Evolutionary conservation across 2,888 invertebrate species (phyloP).

Genomic region (Geophilus truncorum): DNA sequence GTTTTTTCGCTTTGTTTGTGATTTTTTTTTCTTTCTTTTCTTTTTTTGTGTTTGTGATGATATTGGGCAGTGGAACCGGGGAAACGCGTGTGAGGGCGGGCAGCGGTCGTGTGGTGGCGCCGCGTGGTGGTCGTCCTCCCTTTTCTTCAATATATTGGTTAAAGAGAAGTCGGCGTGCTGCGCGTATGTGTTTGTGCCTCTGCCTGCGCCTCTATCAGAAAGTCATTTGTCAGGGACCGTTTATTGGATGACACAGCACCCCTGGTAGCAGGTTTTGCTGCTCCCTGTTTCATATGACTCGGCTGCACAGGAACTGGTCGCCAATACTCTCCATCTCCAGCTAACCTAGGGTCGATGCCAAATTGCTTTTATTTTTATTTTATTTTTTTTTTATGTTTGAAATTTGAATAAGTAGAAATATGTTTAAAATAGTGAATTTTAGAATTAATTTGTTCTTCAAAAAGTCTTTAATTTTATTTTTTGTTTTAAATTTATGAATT

Average conservation of each 20-base stretch:
- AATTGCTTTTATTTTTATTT: background rate
- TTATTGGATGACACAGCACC: slow-evolving; percentile 27
- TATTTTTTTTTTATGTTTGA: background rate
- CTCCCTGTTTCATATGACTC: background rate
- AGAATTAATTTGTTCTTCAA: no score
- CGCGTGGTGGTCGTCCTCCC: background rate
- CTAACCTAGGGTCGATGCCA: background rate
- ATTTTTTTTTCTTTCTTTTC: background rate
- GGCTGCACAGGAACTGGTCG: background rate
- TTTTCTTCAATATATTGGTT: slow-evolving; percentile 9
- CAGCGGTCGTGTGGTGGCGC: slow-evolving; percentile 6
- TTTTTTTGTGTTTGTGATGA: background rate
- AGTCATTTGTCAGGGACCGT: slow-evolving; percentile 15
- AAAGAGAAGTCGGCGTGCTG: background rate
- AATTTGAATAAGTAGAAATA: no score
- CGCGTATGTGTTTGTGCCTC: no score
- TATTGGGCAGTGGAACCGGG: background rate
- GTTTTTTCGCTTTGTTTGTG: background rate
- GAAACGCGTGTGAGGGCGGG: background rate
- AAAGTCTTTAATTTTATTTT: no score
- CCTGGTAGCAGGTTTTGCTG: slow-evolving; percentile 17
- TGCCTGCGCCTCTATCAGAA: background rate
- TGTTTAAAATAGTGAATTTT: no score
- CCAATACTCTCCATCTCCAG: background rate
- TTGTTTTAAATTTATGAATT: no score